A percentile compares a stretch with the other conserved stretches of the same genome.
These are phyloP conservation scores for Oedothorax gibbosus DNA, from an alignment of 1,140 invertebrate genomes.

Conservation along the genomic window DNA sequence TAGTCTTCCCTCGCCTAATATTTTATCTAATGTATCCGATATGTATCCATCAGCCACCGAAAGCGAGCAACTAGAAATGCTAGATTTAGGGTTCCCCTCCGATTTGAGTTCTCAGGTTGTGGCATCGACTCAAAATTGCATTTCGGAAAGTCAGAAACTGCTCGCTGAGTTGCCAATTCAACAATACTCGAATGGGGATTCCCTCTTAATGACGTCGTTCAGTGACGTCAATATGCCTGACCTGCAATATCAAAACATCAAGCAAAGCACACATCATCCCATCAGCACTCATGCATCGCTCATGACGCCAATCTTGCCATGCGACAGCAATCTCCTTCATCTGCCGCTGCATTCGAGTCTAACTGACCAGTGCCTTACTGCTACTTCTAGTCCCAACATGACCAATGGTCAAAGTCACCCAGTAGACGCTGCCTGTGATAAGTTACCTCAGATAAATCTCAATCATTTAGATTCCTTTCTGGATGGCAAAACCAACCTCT, in stretches of 20 bases:
- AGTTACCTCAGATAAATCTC: conserved; percentile 57
- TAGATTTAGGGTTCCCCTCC: conserved; percentile 50
- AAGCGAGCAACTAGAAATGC: conserved; percentile 42
- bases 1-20: conserved; percentile 31
- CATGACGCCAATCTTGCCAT: conserved; percentile 36
- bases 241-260: conserved; percentile 38
- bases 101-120: conserved; percentile 48
- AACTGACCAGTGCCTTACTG: conserved; percentile 50
- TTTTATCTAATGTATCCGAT: conserved; percentile 53
- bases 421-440: conserved; percentile 45
- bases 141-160: conserved; percentile 42
- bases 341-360: conserved; percentile 45
- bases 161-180: conserved; percentile 52
- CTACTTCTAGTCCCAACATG: conserved; percentile 49
- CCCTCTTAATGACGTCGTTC: conserved; percentile 40
- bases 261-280: background rate
- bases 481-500: conserved; percentile 24
- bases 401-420: conserved; percentile 51
- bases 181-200: conserved; percentile 33
- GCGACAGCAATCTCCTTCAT: conserved; percentile 53
- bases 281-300: background rate
- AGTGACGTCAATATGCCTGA: conserved; percentile 42
- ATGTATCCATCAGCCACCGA: conserved; percentile 23
- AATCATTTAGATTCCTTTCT: conserved; percentile 55
- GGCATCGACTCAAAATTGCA: background rate